Conservation (phyloP, 2,797 vertebrate genomes). For the Lagorchestes hirsutus region DNA sequence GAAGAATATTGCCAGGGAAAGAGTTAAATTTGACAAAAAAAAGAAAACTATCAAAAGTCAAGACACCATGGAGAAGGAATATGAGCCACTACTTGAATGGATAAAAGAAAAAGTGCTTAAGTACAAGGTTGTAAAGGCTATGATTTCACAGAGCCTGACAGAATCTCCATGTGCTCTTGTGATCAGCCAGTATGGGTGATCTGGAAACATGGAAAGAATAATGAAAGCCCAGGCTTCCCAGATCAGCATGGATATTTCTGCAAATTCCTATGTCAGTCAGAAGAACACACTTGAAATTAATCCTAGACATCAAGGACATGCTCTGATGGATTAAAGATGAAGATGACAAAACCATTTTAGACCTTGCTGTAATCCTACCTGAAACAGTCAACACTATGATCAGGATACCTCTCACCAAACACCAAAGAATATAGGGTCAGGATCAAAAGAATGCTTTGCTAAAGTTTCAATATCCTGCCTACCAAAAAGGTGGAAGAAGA, state of each 20-base stretch:
- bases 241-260: conserved; percentile 77
- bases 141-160: conserved; percentile 93
- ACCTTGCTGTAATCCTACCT: conserved; percentile 93
- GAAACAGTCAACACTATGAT: conserved; percentile 94
- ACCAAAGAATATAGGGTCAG: conserved; percentile 91
- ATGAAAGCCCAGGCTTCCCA: conserved; percentile 98
- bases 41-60: conserved; percentile 93
- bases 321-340: conserved; percentile 89
- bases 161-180: conserved; percentile 94
- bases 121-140: conserved; percentile 89
- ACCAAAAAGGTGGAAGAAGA: conserved; percentile 90
- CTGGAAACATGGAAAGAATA: conserved; percentile 94
- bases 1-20: conserved; percentile 93
- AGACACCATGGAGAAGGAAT: conserved; percentile 91
- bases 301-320: conserved; percentile 95
- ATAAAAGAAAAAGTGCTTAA: conserved; percentile 94
- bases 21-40: conserved; percentile 93
- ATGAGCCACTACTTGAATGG: conserved; percentile 94
- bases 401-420: conserved; percentile 74
- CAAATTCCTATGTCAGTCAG: conserved; percentile 94
- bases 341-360: conserved; percentile 93
- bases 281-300: conserved; percentile 97
- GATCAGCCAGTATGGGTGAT: conserved; percentile 88
- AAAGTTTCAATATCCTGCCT: conserved; percentile 92
- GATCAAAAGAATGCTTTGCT: conserved; percentile 95